These are phyloP conservation scores for Rousettus madagascariensis DNA, from an alignment of 2,797 vertebrate genomes.

Conservation along the genomic window DNA sequence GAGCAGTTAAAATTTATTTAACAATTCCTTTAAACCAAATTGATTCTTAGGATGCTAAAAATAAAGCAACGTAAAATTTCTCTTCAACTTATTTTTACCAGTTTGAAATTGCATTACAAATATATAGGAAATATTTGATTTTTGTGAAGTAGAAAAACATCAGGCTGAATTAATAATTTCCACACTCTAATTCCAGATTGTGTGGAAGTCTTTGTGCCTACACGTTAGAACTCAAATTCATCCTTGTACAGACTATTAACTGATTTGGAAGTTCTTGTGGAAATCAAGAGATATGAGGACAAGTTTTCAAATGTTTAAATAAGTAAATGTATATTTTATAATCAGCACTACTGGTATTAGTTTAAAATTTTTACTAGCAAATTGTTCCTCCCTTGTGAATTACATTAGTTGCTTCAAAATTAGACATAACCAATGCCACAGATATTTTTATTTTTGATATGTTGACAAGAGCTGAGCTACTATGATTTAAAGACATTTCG, in stretches of 20 bases:
- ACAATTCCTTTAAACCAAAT: not conserved
- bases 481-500: slow-evolving; percentile 46
- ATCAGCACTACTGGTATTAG: not conserved
- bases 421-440: not conserved
- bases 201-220: not conserved
- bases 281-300: slow-evolving; percentile 20
- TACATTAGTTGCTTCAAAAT: slow-evolving; percentile 51
- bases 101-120: slow-evolving; percentile 44
- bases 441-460: slow-evolving; percentile 50
- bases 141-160: slow-evolving; percentile 52
- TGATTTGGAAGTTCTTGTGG: slow-evolving; percentile 23
- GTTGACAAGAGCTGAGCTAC: slow-evolving; percentile 1
- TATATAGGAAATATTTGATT: slow-evolving; percentile 47
- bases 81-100: slow-evolving; percentile 15
- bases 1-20: slow-evolving; percentile 38
- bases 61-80: slow-evolving; percentile 43
- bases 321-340: slow-evolving; percentile 48
- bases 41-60: slow-evolving; percentile 38
- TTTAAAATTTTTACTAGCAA: slow-evolving; percentile 46
- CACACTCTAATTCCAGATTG: not conserved
- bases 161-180: slow-evolving; percentile 51
- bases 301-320: slow-evolving; percentile 54
- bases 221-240: not conserved
- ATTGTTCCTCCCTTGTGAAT: slow-evolving; percentile 39
- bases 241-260: not conserved